Evolutionary conservation across 2,888 invertebrate species (phyloP).

Genomic region (Cheilosia vulpina): DNA sequence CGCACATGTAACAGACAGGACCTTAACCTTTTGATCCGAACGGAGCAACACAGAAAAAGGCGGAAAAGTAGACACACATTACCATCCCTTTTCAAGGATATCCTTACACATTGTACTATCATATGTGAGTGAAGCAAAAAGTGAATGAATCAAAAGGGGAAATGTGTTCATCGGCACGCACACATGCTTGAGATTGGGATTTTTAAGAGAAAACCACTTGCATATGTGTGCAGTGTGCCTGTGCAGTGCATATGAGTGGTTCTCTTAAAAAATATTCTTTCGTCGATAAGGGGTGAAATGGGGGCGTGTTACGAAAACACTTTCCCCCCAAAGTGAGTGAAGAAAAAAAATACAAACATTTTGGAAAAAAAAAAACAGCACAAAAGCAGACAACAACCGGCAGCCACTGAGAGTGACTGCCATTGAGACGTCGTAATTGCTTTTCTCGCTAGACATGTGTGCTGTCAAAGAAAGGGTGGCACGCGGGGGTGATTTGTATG

Average conservation of each 20-base stretch:
- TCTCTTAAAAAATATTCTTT: constrained; percentile 33
- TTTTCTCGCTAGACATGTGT: constrained; percentile 73
- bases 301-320: constrained; percentile 67
- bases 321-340: constrained; percentile 48
- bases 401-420: constrained; percentile 74
- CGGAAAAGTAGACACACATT: constrained; percentile 53
- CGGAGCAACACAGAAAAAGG: constrained; percentile 26
- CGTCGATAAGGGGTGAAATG: constrained; percentile 23
- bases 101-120: constrained; percentile 14
- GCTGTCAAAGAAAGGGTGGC: constrained; percentile 42
- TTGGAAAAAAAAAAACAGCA: constrained; percentile 4
- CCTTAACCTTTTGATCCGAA: constrained; percentile 68
- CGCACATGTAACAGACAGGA: constrained; percentile 60
- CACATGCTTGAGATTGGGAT: background rate
- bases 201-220: constrained; percentile 54
- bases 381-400: constrained; percentile 71
- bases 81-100: constrained; percentile 66
- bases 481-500: constrained; percentile 25
- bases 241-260: constrained; percentile 40
- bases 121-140: constrained; percentile 56
- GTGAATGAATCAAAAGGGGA: constrained; percentile 45
- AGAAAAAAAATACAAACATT: constrained; percentile 9
- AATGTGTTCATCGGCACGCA: constrained; percentile 55
- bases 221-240: constrained; percentile 55
- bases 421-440: constrained; percentile 79